These are phyloP conservation scores for Lathamus discolor DNA, from an alignment of 2,113 vertebrate genomes.

Conservation along the genomic window DNA sequence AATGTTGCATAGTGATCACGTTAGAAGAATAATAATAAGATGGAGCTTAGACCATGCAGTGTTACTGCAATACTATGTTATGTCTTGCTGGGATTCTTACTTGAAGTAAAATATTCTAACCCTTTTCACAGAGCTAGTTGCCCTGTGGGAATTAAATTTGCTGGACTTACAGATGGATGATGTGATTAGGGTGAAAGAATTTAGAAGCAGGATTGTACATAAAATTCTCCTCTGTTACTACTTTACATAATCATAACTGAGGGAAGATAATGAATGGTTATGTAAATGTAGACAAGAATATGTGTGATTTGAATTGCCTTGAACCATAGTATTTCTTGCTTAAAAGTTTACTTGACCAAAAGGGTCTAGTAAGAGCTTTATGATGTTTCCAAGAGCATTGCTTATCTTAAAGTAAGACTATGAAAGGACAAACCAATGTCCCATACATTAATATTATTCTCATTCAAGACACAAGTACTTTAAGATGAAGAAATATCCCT, in stretches of 20 bases:
- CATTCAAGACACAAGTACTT: neutral
- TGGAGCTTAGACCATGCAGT: neutral
- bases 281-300: neutral
- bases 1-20: neutral
- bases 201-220: neutral
- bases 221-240: neutral
- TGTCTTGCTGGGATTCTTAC: neutral
- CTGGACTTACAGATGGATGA: neutral
- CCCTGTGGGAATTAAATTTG: neutral
- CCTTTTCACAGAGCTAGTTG: neutral
- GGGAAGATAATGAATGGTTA: neutral
- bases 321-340: neutral
- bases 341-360: neutral
- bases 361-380: neutral
- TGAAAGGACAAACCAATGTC: neutral
- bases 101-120: neutral
- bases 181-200: neutral
- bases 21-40: neutral
- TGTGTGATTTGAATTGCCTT: neutral
- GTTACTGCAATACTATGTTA: neutral
- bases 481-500: neutral
- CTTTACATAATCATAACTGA: neutral
- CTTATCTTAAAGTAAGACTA: neutral
- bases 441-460: neutral
- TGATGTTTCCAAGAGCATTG: neutral